A percentile compares a stretch with the other conserved stretches of the same genome.
Evolutionary conservation across 2,888 invertebrate genomes (phyloP).

Genomic region (Bombyx huttoni): DNA sequence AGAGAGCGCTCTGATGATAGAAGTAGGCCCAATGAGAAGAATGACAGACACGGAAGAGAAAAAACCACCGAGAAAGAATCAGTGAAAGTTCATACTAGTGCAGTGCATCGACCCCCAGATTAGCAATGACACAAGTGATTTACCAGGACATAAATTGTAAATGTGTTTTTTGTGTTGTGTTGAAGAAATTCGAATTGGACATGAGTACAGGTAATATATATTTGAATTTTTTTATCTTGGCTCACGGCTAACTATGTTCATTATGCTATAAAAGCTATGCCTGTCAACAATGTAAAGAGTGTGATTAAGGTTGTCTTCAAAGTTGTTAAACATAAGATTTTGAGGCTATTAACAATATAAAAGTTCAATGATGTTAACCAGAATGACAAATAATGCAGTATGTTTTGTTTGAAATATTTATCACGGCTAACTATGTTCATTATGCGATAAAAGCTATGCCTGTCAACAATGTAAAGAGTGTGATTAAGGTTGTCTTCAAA

Average conservation of each 20-base stretch:
- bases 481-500: no score
- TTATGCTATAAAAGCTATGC: no score
- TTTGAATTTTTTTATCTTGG: not conserved
- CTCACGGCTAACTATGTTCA: not conserved
- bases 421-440: not conserved
- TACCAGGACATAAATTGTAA: conserved; percentile 7
- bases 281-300: no score
- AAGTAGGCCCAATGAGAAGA: conserved; percentile 6
- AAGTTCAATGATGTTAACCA: no score
- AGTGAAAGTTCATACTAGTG: conserved; percentile 34
- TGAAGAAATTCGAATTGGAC: not conserved
- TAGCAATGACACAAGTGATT: conserved; percentile 17
- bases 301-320: no score
- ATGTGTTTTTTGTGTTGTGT: not conserved
- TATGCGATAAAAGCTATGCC: no score
- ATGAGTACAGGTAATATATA: not conserved
- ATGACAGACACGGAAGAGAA: conserved; percentile 13
- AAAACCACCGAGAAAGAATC: conserved; percentile 20
- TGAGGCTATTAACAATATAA: no score
- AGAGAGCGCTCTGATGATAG: conserved; percentile 23
- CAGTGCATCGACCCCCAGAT: conserved; percentile 48
- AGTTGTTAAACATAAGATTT: no score
- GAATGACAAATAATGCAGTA: no score
- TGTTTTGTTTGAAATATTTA: no score
- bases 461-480: no score